These are phyloP conservation scores for Astyanax mexicanus DNA, from an alignment of 2,797 vertebrate genomes.

Conservation along the genomic window DNA sequence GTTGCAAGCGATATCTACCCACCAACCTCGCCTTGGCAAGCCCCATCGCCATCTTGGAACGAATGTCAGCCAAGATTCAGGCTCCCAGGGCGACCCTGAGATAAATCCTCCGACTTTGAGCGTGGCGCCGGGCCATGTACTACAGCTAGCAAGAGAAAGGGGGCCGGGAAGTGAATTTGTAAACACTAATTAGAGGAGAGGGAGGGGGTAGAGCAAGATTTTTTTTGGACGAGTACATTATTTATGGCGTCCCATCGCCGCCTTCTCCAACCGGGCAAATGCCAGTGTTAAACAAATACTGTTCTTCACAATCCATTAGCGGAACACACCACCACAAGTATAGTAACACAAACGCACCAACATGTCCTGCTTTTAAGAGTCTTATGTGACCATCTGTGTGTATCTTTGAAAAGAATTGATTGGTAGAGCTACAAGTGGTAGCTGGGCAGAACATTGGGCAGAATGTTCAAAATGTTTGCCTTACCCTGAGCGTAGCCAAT, in stretches of 20 bases:
- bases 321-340: too few relatives aligned
- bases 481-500: background rate
- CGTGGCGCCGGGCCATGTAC: constrained; percentile 63
- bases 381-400: background rate
- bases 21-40: constrained; percentile 36
- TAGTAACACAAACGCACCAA: background rate
- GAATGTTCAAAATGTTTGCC: background rate
- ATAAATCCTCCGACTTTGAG: constrained; percentile 61
- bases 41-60: constrained; percentile 34
- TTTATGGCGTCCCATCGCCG: constrained; percentile 70
- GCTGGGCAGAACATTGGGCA: background rate
- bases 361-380: background rate
- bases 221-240: constrained; percentile 65
- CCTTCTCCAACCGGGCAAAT: constrained; percentile 55
- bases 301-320: constrained; percentile 67
- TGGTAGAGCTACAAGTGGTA: background rate
- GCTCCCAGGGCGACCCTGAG: constrained; percentile 54
- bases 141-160: constrained; percentile 63
- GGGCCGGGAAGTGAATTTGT: constrained; percentile 69
- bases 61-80: constrained; percentile 59
- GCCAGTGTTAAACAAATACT: constrained; percentile 58
- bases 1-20: constrained; percentile 18
- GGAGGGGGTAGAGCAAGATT: constrained; percentile 52
- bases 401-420: background rate
- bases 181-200: constrained; percentile 73